phyloP scores from a whole-genome alignment of 2,888 invertebrate genomes.

The Imbricaverruca yamaguchii region DNA sequence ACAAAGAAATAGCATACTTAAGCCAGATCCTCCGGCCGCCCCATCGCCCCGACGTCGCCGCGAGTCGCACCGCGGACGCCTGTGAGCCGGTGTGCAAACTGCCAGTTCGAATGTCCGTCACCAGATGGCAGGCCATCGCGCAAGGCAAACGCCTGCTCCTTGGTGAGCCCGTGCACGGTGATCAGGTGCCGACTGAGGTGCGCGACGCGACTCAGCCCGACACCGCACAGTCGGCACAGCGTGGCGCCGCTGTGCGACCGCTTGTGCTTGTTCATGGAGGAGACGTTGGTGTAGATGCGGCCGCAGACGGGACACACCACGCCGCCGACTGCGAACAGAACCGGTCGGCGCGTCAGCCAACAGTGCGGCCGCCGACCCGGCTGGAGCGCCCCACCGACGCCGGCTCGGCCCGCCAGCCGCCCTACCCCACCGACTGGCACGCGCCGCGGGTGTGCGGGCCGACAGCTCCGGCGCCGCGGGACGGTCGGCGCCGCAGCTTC shows the following conservation, averaged over 20 bases:
- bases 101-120: conserved; percentile 22
- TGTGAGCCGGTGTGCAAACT: no score
- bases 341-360: neutral
- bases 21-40: no score
- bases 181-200: conserved; percentile 5
- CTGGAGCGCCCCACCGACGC: no score
- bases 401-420: no score
- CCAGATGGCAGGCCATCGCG: conserved; percentile 31
- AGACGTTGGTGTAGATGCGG: neutral
- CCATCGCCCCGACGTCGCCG: no score
- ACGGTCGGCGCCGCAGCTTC: no score
- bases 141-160: conserved; percentile 30
- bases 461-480: no score
- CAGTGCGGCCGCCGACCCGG: neutral
- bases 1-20: no score
- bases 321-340: neutral
- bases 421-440: no score
- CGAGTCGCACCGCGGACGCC: no score
- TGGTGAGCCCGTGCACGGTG: conserved; percentile 3
- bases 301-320: neutral
- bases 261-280: neutral
- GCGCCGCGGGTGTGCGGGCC: no score
- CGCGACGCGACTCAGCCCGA: neutral
- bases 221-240: conserved; percentile 5
- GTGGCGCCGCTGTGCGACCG: conserved; percentile 5